Evolutionary conservation across 2,888 invertebrate species (phyloP).

Genomic region (Drosophila incognita): DNA sequence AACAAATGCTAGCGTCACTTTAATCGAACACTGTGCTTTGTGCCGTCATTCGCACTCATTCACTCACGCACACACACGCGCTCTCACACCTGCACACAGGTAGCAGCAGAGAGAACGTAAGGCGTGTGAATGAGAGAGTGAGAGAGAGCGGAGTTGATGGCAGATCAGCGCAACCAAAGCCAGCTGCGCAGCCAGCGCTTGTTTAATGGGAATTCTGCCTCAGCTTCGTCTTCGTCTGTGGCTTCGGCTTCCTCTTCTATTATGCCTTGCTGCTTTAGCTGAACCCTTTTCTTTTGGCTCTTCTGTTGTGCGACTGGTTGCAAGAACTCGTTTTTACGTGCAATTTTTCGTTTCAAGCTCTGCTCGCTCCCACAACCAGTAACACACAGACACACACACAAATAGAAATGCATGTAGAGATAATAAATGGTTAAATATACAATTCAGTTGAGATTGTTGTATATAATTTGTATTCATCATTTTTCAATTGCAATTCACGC

Average conservation of each 20-base stretch:
- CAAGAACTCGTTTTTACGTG: constrained; percentile 71
- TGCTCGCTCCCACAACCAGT: constrained; percentile 38
- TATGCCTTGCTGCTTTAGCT: constrained; percentile 30
- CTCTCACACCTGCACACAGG: constrained; percentile 71
- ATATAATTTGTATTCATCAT: constrained; percentile 22
- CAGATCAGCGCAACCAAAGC: constrained; percentile 36
- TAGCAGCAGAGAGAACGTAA: constrained; percentile 35
- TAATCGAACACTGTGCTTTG: constrained; percentile 57
- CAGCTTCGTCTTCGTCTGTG: constrained; percentile 32
- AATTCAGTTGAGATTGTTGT: background rate
- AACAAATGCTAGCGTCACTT: constrained; percentile 62
- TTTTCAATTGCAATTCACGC: constrained; percentile 26
- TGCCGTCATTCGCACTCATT: constrained; percentile 60
- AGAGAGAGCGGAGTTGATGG: constrained; percentile 1
- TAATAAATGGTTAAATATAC: background rate
- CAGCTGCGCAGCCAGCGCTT: constrained; percentile 33
- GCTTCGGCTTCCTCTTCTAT: constrained; percentile 11
- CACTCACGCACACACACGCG: constrained; percentile 31
- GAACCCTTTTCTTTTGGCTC: constrained; percentile 64
- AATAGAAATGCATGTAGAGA: background rate
- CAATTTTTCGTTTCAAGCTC: constrained; percentile 61
- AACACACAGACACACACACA: constrained; percentile 24
- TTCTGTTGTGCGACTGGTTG: constrained; percentile 55
- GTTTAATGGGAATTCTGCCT: constrained; percentile 53
- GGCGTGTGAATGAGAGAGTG: constrained; percentile 13